phyloP scores from a whole-genome alignment of 2,888 invertebrate genomes.

The Drosophila paramelanica region DNA sequence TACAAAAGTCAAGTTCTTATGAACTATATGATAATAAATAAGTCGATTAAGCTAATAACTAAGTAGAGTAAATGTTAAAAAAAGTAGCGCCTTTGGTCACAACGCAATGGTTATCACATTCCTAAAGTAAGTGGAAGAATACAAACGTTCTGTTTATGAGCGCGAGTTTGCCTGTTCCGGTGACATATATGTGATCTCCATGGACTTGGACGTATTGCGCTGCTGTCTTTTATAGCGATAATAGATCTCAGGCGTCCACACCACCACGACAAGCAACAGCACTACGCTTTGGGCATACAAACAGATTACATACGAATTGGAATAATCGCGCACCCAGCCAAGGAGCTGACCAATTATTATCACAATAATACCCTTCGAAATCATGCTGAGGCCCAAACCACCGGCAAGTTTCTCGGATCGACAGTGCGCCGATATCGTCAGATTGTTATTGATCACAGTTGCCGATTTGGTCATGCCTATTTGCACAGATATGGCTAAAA shows the following conservation, averaged over 20 bases:
- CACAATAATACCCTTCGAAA: constrained; percentile 89
- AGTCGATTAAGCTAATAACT: constrained; percentile 42
- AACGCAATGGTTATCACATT: constrained; percentile 45
- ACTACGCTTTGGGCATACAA: constrained; percentile 88
- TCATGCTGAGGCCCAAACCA: constrained; percentile 90
- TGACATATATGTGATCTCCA: constrained; percentile 62
- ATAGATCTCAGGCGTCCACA: constrained; percentile 88
- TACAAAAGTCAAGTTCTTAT: constrained; percentile 58
- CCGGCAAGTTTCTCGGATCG: constrained; percentile 88
- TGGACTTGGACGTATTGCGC: constrained; percentile 58
- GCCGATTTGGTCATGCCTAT: constrained; percentile 90
- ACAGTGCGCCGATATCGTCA: constrained; percentile 89
- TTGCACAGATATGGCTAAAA: constrained; percentile 87
- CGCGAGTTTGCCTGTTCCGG: constrained; percentile 50
- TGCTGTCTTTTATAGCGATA: constrained; percentile 83
- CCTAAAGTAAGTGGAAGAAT: constrained; percentile 18
- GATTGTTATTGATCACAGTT: constrained; percentile 90
- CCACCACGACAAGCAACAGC: constrained; percentile 86
- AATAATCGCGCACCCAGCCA: constrained; percentile 89
- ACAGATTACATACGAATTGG: constrained; percentile 87
- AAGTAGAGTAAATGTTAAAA: constrained; percentile 9
- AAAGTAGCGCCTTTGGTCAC: constrained; percentile 23
- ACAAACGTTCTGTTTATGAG: constrained; percentile 11
- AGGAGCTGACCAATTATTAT: constrained; percentile 88
- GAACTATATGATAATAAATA: constrained; percentile 64